phyloP scores from a whole-genome alignment of 2,113 vertebrate genomes.

The Pygoscelis antarcticus region DNA sequence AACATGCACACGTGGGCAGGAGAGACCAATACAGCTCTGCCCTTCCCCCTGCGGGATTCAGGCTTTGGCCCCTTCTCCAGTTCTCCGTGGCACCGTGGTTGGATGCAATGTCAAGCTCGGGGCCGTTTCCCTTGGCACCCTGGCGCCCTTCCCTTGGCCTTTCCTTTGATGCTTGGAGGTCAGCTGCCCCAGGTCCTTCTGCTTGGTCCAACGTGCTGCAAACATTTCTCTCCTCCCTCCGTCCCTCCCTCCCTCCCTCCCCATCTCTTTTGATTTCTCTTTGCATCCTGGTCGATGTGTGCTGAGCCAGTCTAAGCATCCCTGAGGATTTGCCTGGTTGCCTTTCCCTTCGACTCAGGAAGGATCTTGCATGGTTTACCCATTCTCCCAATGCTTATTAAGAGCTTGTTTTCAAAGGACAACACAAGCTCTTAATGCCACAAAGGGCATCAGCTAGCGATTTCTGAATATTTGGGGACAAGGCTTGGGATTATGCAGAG shows the following conservation, averaged over 20 bases:
- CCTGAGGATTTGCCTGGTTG: not conserved
- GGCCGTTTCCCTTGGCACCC: not conserved
- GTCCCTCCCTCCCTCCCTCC: not conserved
- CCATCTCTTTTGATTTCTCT: not conserved
- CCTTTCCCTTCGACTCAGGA: not conserved
- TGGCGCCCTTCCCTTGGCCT: not conserved
- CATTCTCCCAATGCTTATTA: not conserved
- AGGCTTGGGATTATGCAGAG: constrained; percentile 32
- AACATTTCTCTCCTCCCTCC: not conserved
- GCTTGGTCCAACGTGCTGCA: not conserved
- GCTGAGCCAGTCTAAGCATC: not conserved
- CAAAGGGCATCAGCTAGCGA: not conserved
- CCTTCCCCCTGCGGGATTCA: not conserved
- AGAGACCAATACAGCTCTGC: not conserved
- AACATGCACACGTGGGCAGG: not conserved
- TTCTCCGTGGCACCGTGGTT: accelerated
- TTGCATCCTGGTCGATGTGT: not conserved
- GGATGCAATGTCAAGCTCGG: not conserved
- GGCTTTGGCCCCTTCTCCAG: not conserved
- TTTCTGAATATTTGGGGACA: constrained; percentile 21
- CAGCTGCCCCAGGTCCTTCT: not conserved
- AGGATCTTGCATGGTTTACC: not conserved
- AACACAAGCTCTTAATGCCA: not conserved
- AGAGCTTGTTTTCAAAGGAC: not conserved
- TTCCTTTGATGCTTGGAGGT: not conserved